Percentiles rank a stretch among this genome's conserved stretches.
Evolutionary conservation across 2,113 vertebrate genomes (phyloP).

Genomic region (Cephalopterus ornatus): DNA sequence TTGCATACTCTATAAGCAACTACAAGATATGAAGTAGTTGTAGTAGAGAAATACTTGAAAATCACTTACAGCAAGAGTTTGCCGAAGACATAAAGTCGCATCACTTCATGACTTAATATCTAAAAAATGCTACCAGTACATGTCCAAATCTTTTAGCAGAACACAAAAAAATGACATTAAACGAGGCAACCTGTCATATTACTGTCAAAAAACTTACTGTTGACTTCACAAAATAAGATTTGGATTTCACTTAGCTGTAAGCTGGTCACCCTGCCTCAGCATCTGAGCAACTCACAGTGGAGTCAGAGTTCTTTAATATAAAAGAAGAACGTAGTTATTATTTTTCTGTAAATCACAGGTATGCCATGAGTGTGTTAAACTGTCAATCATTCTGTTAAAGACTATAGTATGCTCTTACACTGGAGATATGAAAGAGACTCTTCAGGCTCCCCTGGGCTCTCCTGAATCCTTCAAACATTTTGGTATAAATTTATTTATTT

Average conservation of each 20-base stretch:
- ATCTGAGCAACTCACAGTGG: not conserved
- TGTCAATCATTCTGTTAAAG: not conserved
- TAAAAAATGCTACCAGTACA: not conserved
- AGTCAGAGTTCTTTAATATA: not conserved
- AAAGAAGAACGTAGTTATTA: not conserved
- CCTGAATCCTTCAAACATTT: not conserved
- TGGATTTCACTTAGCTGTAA: not conserved
- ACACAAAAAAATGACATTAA: not conserved
- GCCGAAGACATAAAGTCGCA: not conserved
- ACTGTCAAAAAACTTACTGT: not conserved
- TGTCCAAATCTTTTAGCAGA: not conserved
- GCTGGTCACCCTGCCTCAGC: not conserved
- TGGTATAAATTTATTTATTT: not conserved
- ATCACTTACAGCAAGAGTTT: not conserved
- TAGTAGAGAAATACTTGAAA: not conserved
- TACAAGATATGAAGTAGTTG: not conserved
- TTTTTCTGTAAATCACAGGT: not conserved
- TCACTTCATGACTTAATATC: not conserved
- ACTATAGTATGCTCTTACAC: rapidly evolving
- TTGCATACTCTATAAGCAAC: not conserved
- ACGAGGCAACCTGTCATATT: not conserved
- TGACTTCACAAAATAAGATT: not conserved
- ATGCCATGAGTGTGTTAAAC: not conserved
- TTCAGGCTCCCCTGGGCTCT: not conserved
- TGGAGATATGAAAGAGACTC: not conserved